Base-by-base conservation (phyloP, 2,797 vertebrate species). In the Tympanoctomys barrerae region DNA sequence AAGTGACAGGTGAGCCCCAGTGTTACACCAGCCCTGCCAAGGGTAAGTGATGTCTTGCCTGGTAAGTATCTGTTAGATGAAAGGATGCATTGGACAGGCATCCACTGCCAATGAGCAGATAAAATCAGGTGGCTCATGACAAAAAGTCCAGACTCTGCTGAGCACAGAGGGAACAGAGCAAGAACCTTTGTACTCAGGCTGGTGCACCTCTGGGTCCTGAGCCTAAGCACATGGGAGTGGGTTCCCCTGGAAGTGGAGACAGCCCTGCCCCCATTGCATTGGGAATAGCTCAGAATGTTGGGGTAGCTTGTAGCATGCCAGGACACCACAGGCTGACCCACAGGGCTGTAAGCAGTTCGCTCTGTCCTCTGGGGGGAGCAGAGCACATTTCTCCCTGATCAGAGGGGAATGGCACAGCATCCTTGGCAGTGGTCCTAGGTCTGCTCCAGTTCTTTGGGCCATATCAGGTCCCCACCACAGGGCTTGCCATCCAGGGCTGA, bases 31-130 rank as follows among this genome's bases (percentile, higher is more conserved):
- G 26, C 46, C 46, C 42, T 84, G 33, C 16, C n/a, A 42, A 54
- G 59, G 31, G 26, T 6, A 33, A 42, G 57, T 19, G 8, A 31
- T 49, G 54, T 26, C 68, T 71, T 80, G 24, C 52, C 83, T 71
- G 59, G 21, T 87, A 94, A 92, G 73, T 83, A 78, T 42, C 80
- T 68, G 18, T 85, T 26, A 90, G 54, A 39, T 73, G 18, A 75
- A 75, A 57, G 14, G 39, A 54, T 66, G 26, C 57, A n/a, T 24
- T 49, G 42, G 22, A 49, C 80, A n/a, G 21, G 22, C 18, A 42
- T 49, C 49, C 49, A 49, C 49, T 49, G 59, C 89, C 42, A 88
- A 36, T 7, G 24, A 79, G 59, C 57, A 93, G 57, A 68, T 21
- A 64, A 52, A 80, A 84, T 33, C 36, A 39, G 64, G 49, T 57